Base-by-base conservation (phyloP, 2,113 vertebrate genomes). In the Monopterus albus region DNA sequence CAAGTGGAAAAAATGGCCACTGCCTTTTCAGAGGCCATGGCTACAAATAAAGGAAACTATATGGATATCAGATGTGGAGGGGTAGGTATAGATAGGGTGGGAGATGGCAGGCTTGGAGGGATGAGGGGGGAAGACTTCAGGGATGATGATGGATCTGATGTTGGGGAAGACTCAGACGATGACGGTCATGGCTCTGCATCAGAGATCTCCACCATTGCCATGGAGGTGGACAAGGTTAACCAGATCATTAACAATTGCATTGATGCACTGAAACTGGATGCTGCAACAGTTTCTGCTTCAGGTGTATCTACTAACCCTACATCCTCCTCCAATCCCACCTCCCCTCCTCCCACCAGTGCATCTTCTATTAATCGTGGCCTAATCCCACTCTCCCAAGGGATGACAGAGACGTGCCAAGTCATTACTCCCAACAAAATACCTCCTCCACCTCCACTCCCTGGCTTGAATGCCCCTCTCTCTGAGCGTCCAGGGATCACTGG, bases 171-270 rank as follows among this genome's bases (percentile, higher is more conserved):
- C 67, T 94, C 96, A 1, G 97, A 98, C 71, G 93, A 93, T 46
- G 97, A 98, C 0, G 95, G 95, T 28, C 94, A 94, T 77, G 98
- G 97, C 33, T 99, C 98, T 1, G 96, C 96, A 1, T 96, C 98
- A 2, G 98, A 99, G 85, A 99, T 99, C 89, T 98, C 98, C 59
- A 99, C 98, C 64, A 99, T 99, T 46, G 98, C 98, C 60, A 99
- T 98, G 94, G 98, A 99, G 88, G 98, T 99, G 56, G 98, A 99
- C 92, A 99, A 99, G 63, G 98, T 99, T 47, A 99, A 99, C 86
- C 97, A 99, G 92, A 99, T 99, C 73, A 99, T 99, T 78, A 99
- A 99, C 92, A 99, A 99, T 55, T 99, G 98, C 84, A 99, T 99
- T 13, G 98, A 99, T 52, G 98, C 97, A 4, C 94, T 99, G 65